Evolutionary conservation across 2,888 invertebrate species (phyloP).

Genomic region (Chloroclystis v-ata): DNA sequence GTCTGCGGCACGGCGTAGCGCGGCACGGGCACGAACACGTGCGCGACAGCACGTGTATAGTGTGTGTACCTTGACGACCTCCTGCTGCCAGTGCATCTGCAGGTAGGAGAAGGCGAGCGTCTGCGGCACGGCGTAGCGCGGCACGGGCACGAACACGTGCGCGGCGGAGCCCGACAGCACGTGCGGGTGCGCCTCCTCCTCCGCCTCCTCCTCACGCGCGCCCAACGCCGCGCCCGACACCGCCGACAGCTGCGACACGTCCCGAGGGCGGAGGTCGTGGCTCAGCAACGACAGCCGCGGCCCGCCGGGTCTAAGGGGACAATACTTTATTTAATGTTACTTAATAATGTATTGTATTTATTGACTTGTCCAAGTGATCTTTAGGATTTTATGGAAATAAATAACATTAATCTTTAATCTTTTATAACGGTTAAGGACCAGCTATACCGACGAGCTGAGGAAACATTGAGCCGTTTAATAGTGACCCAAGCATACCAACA

Average conservation of each 20-base stretch:
- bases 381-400: no score
- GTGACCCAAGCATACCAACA: no score
- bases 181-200: constrained; percentile 38
- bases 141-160: constrained; percentile 54
- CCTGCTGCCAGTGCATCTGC: constrained; percentile 66
- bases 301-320: no score
- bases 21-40: constrained; percentile 55
- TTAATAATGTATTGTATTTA: no score
- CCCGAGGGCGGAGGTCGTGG: not conserved
- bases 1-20: constrained; percentile 61
- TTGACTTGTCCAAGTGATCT: no score
- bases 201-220: constrained; percentile 13
- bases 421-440: no score
- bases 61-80: no score
- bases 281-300: not conserved
- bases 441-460: no score
- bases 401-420: no score
- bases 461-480: no score
- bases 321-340: no score
- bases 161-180: constrained; percentile 58
- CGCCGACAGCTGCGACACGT: not conserved
- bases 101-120: constrained; percentile 62
- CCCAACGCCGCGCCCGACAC: not conserved
- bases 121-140: constrained; percentile 62
- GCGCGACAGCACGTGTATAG: constrained; percentile 55